These are phyloP conservation scores for Drosophila macrospina DNA, from an alignment of 2,888 invertebrate genomes.

Conservation along the genomic window DNA sequence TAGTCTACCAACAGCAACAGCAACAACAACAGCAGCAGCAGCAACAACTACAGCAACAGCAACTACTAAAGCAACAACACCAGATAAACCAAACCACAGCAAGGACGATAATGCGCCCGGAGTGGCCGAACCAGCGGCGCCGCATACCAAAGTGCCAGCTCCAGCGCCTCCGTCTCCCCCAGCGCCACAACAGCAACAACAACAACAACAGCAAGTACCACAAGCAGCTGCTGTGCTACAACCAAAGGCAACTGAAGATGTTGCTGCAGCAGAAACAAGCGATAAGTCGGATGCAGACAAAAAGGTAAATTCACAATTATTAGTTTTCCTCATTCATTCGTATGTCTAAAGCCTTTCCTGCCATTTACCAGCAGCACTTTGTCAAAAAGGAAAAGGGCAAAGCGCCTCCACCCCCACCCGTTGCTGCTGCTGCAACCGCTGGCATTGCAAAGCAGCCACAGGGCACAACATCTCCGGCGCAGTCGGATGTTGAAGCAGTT, in stretches of 20 bases:
- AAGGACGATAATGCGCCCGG: constrained; percentile 58
- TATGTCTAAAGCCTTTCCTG: too few species aligned
- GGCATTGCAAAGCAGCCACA: constrained; percentile 87
- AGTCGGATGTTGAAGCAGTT: neutral
- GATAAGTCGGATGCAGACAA: constrained; percentile 82
- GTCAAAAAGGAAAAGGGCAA: constrained; percentile 94
- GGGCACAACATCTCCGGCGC: too few species aligned
- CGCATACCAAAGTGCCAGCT: constrained; percentile 74
- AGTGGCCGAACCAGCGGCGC: constrained; percentile 50
- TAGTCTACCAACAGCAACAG: constrained; percentile 75
- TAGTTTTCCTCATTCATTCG: neutral
- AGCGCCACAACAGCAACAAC: constrained; percentile 58
- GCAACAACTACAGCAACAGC: constrained; percentile 39
- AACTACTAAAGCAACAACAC: constrained; percentile 68
- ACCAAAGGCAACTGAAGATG: constrained; percentile 73
- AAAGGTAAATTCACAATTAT: constrained; percentile 72
- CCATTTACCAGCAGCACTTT: constrained; percentile 74
- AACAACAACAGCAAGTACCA: constrained; percentile 22
- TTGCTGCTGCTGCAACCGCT: constrained; percentile 31
- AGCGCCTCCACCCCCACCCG: constrained; percentile 88
- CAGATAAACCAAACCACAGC: constrained; percentile 72
- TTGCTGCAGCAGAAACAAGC: constrained; percentile 50
- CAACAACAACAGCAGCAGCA: constrained; percentile 55
- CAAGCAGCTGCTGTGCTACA: constrained; percentile 60
- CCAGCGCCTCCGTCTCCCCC: constrained; percentile 66